phyloP scores from a whole-genome alignment of 2,113 vertebrate genomes.

The Sinocyclocheilus anophthalmus region DNA sequence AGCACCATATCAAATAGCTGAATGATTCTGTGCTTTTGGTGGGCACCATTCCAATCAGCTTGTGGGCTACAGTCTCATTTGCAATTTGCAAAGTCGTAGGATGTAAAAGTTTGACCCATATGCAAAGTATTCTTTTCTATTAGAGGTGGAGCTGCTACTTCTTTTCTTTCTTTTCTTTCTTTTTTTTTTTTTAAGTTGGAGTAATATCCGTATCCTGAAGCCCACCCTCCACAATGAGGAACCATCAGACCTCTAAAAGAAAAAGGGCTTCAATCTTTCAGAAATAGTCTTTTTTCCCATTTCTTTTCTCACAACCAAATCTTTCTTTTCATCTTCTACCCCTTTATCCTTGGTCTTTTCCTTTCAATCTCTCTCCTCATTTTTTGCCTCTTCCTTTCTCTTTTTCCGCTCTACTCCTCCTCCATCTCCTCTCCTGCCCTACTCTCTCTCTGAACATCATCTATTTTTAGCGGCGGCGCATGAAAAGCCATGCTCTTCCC shows the following conservation, averaged over 20 bases:
- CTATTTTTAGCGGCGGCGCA: conserved; percentile 45
- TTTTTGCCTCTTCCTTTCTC: neutral
- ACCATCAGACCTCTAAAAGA: conserved; percentile 9
- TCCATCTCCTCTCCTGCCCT: neutral
- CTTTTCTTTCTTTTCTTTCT: neutral
- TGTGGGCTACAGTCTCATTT: neutral
- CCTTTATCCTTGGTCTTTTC: neutral
- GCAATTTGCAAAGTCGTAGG: neutral
- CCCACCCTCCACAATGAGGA: conserved; percentile 14
- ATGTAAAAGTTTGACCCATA: conserved; percentile 21
- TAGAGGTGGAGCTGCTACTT: neutral
- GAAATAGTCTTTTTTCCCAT: neutral
- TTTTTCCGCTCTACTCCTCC: neutral
- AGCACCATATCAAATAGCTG: neutral
- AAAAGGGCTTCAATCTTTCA: neutral
- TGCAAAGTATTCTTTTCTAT: conserved; percentile 6
- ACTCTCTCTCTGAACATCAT: conserved; percentile 11
- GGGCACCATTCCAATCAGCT: neutral
- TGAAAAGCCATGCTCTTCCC: conserved; percentile 34
- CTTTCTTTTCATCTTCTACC: neutral
- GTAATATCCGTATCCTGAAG: conserved; percentile 1
- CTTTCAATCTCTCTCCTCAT: neutral
- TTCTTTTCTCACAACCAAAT: neutral
- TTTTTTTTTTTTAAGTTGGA: neutral
- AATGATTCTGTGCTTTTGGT: neutral